Conservation (phyloP, 37 sponge, comb jelly and placozoan species). For the Cladorhizidae sp. region DNA sequence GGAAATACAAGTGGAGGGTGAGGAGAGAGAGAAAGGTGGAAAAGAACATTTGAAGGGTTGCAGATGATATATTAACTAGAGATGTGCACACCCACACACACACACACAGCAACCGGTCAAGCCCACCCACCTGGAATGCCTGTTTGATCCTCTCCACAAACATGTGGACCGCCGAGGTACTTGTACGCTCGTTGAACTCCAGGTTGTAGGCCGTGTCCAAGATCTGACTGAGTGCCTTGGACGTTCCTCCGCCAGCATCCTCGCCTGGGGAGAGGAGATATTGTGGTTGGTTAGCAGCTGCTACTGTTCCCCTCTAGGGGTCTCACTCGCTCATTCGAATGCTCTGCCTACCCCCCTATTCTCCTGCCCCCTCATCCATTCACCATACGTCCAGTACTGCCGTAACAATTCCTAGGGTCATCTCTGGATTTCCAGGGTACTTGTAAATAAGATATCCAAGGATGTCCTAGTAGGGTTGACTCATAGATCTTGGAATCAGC, state of each 20-base stretch:
- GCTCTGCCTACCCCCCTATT: not conserved
- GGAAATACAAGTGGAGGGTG: no score
- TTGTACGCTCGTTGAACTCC: constrained; percentile 82
- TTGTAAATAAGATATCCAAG: no score
- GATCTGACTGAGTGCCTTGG: constrained; percentile 76
- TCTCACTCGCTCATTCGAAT: not conserved
- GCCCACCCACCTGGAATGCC: constrained; percentile 46
- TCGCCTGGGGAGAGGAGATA: not conserved
- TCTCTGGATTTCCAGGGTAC: no score
- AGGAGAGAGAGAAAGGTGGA: no score
- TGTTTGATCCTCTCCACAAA: constrained; percentile 78
- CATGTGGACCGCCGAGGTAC: constrained; percentile 79
- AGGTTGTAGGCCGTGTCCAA: constrained; percentile 86
- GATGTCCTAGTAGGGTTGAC: no score
- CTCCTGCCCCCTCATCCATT: constrained; percentile 61
- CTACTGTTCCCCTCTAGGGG: no score
- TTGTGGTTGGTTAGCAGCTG: not conserved
- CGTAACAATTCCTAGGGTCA: no score
- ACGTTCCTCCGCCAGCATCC: constrained; percentile 2
- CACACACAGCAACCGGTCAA: not conserved
- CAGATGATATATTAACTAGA: no score
- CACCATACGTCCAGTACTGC: no score
- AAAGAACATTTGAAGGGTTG: no score
- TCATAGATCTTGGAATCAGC: no score
- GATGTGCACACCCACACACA: constrained; percentile 8